These are phyloP conservation scores for Ophion ellenae DNA, from an alignment of 2,888 invertebrate species.

Conservation along the genomic window DNA sequence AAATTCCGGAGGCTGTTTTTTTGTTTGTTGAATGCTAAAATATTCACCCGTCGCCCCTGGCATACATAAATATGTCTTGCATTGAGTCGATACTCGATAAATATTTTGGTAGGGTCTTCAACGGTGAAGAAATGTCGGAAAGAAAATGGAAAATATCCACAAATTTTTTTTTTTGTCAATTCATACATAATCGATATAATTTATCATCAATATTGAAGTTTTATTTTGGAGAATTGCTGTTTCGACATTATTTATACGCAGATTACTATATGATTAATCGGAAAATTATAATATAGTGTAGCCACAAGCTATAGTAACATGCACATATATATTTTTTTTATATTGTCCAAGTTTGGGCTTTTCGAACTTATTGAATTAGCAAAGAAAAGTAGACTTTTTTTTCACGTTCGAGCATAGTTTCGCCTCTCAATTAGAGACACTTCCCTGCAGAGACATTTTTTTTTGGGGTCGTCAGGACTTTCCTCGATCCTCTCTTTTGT, in stretches of 20 bases:
- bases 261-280: background rate
- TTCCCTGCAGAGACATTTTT: background rate
- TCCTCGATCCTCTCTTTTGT: slow-evolving; percentile 27
- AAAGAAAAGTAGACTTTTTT: slow-evolving; percentile 1
- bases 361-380: background rate
- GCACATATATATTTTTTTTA: background rate
- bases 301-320: background rate
- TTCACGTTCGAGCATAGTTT: background rate
- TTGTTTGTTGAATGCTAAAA: slow-evolving; percentile 31
- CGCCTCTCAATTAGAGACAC: background rate
- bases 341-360: background rate
- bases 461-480: slow-evolving; percentile 35
- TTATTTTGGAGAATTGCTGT: background rate
- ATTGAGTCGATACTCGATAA: background rate
- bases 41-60: slow-evolving; percentile 22
- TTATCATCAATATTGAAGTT: background rate
- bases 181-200: background rate
- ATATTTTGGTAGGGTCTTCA: background rate
- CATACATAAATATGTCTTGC: slow-evolving; percentile 1
- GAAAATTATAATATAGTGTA: background rate
- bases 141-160: background rate
- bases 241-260: background rate
- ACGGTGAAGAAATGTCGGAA: background rate
- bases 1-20: slow-evolving; percentile 9
- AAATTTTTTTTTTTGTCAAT: background rate